Conservation (phyloP, 2,797 vertebrate genomes). For the Ptychobarbus kaznakovi region DNA sequence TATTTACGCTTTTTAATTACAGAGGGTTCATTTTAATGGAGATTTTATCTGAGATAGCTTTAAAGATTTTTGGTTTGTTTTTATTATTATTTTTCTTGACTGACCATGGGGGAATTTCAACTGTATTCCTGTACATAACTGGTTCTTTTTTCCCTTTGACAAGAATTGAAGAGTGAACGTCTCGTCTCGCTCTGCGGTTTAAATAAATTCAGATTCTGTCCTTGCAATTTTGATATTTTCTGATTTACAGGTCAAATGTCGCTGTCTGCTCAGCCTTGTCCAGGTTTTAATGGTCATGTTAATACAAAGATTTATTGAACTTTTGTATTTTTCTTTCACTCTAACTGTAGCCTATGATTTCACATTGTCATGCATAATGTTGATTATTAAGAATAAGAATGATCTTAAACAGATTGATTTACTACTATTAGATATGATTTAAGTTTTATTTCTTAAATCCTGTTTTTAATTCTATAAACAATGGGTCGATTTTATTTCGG, state of each 20-base stretch:
- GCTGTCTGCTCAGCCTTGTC: slow-evolving; percentile 53
- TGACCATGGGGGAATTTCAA: slow-evolving; percentile 30
- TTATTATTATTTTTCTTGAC: slow-evolving; percentile 38
- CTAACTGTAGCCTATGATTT: slow-evolving; percentile 64
- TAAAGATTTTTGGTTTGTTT: slow-evolving; percentile 67
- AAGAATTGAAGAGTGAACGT: slow-evolving; percentile 65
- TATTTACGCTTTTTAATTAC: slow-evolving; percentile 70
- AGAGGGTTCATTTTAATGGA: slow-evolving; percentile 63
- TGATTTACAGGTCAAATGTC: slow-evolving; percentile 59
- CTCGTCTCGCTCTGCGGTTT: slow-evolving; percentile 58
- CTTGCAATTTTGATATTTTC: slow-evolving; percentile 63
- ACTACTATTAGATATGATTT: slow-evolving; percentile 61
- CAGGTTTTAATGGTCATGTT: slow-evolving; percentile 68
- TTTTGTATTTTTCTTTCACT: slow-evolving; percentile 72
- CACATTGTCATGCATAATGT: slow-evolving; percentile 62
- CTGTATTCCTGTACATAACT: slow-evolving; percentile 73
- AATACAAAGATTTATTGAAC: slow-evolving; percentile 67
- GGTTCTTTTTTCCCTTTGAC: slow-evolving; percentile 70
- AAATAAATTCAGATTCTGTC: slow-evolving; percentile 61
- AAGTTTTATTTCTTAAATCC: slow-evolving; percentile 62
- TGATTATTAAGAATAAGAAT: slow-evolving; percentile 63
- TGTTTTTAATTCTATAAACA: slow-evolving; percentile 57
- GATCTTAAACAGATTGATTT: slow-evolving; percentile 69
- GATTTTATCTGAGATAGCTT: slow-evolving; percentile 79
- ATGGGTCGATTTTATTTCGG: slow-evolving; percentile 59